Evolutionary conservation across 1,140 invertebrate genomes (phyloP).

Genomic region (Drosophila aff.): DNA sequence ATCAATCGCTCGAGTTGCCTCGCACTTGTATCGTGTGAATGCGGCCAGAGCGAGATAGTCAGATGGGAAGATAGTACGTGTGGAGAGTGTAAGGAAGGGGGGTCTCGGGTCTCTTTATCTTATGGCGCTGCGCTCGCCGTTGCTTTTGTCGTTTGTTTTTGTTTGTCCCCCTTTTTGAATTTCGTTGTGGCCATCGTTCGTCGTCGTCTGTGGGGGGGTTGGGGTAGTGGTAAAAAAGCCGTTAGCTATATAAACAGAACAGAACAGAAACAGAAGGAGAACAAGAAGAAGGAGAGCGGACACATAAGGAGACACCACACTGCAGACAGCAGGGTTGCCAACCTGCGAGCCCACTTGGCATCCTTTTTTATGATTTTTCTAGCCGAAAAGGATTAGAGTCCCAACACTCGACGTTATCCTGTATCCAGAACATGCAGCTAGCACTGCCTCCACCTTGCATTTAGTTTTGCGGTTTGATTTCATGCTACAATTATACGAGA

Average conservation of each 20-base stretch:
- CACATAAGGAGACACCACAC: slow-evolving; percentile 2
- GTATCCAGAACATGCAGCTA: background rate
- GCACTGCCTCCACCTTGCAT: background rate
- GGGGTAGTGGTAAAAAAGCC: slow-evolving; percentile 56
- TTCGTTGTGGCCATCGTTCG: slow-evolving; percentile 34
- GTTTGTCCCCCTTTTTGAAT: slow-evolving; percentile 55
- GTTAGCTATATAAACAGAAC: slow-evolving; percentile 61
- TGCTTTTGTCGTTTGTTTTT: slow-evolving; percentile 75
- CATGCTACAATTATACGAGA: slow-evolving; percentile 5
- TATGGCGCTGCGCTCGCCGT: slow-evolving; percentile 23
- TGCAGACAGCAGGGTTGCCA: slow-evolving; percentile 44
- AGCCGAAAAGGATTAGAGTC: slow-evolving; percentile 5
- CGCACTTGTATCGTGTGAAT: slow-evolving; percentile 78
- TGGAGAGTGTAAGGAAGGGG: slow-evolving; percentile 33
- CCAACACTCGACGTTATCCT: slow-evolving; percentile 12
- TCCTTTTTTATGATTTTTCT: slow-evolving; percentile 49
- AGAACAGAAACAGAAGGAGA: slow-evolving; percentile 30
- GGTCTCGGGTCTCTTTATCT: slow-evolving; percentile 67
- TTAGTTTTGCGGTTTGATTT: slow-evolving; percentile 18
- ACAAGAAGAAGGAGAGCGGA: background rate
- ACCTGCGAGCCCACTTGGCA: slow-evolving; percentile 65
- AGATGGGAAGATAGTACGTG: slow-evolving; percentile 25
- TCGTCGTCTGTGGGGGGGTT: slow-evolving; percentile 10
- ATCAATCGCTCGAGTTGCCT: slow-evolving; percentile 68
- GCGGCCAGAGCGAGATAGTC: slow-evolving; percentile 23